Percentiles rank a stretch among this genome's conserved stretches.
Evolutionary conservation across 2,797 vertebrate genomes (phyloP).

Genomic region (Muscicapa comitata): DNA sequence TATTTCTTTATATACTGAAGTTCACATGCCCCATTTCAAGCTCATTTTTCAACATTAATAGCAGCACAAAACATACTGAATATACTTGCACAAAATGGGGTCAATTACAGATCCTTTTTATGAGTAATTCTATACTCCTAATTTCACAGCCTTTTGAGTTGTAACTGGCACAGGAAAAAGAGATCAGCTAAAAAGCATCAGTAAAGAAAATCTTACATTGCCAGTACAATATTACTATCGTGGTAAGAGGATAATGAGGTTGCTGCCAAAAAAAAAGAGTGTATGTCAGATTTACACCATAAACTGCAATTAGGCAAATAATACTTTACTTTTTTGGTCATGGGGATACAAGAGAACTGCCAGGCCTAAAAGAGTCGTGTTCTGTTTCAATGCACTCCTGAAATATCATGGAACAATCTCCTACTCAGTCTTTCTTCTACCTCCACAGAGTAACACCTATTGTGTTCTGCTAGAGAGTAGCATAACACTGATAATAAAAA

Average conservation of each 20-base stretch:
- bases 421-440: background rate
- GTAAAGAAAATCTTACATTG: background rate
- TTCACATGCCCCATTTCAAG: background rate
- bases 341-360: background rate
- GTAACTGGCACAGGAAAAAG: background rate
- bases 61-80: background rate
- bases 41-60: background rate
- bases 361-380: background rate
- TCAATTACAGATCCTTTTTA: background rate
- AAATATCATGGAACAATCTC: background rate
- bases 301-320: background rate
- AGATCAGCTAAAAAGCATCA: background rate
- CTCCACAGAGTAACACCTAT: background rate
- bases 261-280: background rate
- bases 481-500: background rate
- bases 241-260: background rate
- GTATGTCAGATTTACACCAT: background rate
- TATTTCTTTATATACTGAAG: background rate
- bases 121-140: background rate
- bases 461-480: background rate
- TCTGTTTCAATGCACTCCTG: background rate
- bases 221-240: accelerated
- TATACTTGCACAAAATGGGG: background rate
- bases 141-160: background rate
- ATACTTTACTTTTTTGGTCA: background rate